Percentiles rank a stretch among this genome's conserved stretches.
phyloP scores from a whole-genome alignment of 1,140 invertebrate species.

The Bombus sylvicola region DNA sequence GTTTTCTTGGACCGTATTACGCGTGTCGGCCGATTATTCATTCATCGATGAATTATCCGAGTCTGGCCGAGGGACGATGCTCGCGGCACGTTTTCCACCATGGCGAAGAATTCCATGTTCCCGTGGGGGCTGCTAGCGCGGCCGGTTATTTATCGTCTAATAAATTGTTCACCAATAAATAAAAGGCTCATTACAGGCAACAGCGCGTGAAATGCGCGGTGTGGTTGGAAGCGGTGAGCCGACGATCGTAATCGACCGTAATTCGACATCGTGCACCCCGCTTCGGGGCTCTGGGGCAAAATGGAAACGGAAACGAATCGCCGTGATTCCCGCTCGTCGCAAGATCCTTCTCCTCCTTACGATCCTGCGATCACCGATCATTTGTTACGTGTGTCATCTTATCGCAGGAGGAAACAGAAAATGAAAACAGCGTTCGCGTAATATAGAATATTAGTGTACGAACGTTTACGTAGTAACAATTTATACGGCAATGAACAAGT shows the following conservation, averaged over 20 bases:
- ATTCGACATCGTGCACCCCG: slow-evolving; percentile 55
- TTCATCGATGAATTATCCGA: slow-evolving; percentile 22
- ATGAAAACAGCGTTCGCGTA: too few species aligned
- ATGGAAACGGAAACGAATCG: slow-evolving; percentile 51
- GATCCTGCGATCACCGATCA: neutral
- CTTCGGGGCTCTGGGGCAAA: slow-evolving; percentile 9
- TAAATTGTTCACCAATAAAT: slow-evolving; percentile 64
- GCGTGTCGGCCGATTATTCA: neutral
- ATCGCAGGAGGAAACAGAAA: too few species aligned
- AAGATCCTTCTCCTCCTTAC: neutral
- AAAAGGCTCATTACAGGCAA: slow-evolving; percentile 58
- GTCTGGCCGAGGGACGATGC: neutral
- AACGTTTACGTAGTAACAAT: too few species aligned
- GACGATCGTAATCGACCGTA: slow-evolving; percentile 60
- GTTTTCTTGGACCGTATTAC: neutral
- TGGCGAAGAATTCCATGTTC: slow-evolving; percentile 28
- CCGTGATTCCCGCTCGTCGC: slow-evolving; percentile 32
- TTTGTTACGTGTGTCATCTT: neutral
- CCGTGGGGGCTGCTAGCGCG: neutral
- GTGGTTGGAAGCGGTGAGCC: slow-evolving; percentile 41
- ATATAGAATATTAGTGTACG: too few species aligned
- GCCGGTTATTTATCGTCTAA: slow-evolving; percentile 57
- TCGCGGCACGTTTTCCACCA: slow-evolving; percentile 11
- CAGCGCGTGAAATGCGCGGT: slow-evolving; percentile 38
- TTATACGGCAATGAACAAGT: too few species aligned